Conservation (phyloP, 2,888 invertebrate genomes). For the Allolobophora icterica region DNA sequence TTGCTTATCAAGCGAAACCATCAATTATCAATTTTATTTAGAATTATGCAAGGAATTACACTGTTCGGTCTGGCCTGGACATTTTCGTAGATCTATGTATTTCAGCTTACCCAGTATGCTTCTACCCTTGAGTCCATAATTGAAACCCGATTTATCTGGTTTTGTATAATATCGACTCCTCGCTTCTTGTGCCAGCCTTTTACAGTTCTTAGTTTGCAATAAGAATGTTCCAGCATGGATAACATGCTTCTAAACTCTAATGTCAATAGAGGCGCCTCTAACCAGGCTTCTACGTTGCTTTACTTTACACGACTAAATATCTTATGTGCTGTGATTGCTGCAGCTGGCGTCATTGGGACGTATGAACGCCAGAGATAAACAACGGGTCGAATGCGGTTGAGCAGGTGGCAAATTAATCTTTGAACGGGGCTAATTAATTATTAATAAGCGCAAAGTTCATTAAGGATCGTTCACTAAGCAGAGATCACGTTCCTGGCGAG, state of each 20-base stretch:
- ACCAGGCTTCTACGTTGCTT: background rate
- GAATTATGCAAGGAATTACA: too few relatives aligned
- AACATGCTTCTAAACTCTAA: background rate
- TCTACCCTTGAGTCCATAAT: too few relatives aligned
- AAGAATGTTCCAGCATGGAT: background rate
- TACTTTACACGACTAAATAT: background rate
- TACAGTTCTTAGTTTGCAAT: background rate
- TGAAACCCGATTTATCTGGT: too few relatives aligned
- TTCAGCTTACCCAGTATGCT: too few relatives aligned
- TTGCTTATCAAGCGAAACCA: too few relatives aligned
- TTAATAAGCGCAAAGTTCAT: background rate
- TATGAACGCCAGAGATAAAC: background rate
- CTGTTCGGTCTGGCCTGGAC: too few relatives aligned
- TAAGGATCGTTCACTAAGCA: constrained; percentile 6
- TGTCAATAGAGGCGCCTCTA: background rate
- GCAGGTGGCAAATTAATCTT: background rate
- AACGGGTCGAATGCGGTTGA: background rate
- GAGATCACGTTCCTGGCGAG: background rate
- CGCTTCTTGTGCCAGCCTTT: background rate
- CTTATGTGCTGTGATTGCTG: background rate
- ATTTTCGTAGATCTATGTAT: too few relatives aligned
- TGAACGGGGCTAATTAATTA: background rate
- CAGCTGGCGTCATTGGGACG: background rate
- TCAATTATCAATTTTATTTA: too few relatives aligned
- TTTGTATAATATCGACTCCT: background rate